phyloP scores from a whole-genome alignment of 1,140 invertebrate genomes.

The Drosophila kepulauana region DNA sequence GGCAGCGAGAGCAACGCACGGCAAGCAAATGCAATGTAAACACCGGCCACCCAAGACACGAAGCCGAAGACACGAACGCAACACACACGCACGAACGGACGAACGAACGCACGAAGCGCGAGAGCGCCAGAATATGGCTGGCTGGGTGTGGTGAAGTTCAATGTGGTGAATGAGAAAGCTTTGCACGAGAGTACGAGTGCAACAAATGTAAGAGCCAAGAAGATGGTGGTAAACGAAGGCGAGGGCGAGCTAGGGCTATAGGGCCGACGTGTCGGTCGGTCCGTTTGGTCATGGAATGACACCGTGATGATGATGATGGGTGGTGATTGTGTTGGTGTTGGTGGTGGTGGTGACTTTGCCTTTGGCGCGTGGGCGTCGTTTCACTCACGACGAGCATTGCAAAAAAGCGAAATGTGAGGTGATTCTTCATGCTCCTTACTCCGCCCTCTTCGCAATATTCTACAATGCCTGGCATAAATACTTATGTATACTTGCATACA shows the following conservation, averaged over 20 bases:
- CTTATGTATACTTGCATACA: conserved; percentile 22
- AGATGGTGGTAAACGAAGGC: conserved; percentile 34
- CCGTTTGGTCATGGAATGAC: conserved; percentile 9
- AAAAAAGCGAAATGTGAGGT: conserved; percentile 56
- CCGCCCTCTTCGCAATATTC: conserved; percentile 19
- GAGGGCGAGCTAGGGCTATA: background rate
- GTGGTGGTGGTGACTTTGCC: conserved; percentile 11
- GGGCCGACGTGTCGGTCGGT: background rate
- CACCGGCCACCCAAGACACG: conserved; percentile 5
- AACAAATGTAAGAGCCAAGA: conserved; percentile 68
- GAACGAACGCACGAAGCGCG: conserved; percentile 15
- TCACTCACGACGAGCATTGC: conserved; percentile 16
- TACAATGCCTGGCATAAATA: conserved; percentile 75
- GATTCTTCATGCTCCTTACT: conserved; percentile 48
- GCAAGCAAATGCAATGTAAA: conserved; percentile 51
- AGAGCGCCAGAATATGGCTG: conserved; percentile 18
- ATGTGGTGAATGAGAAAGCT: conserved; percentile 55
- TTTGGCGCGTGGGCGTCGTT: conserved; percentile 43
- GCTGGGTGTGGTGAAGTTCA: background rate
- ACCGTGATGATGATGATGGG: conserved; percentile 1
- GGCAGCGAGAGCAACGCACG: conserved; percentile 33
- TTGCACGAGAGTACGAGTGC: conserved; percentile 54
- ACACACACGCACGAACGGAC: conserved; percentile 1
- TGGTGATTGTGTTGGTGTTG: background rate
- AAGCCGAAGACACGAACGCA: background rate